Conservation (phyloP, 2,113 vertebrate genomes). For the Nyctibius bracteatus region DNA sequence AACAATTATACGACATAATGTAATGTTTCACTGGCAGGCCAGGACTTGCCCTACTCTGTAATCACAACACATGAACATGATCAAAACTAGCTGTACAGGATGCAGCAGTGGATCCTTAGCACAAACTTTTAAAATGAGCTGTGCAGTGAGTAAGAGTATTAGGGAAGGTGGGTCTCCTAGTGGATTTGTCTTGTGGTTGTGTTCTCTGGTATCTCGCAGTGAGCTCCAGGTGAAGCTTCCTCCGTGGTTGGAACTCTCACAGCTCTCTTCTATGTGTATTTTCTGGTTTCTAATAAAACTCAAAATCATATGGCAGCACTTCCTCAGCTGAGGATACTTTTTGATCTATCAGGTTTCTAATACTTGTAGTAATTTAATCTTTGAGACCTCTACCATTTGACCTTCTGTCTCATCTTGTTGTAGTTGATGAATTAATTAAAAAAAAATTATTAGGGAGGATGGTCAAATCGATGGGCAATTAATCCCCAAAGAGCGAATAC, state of each 20-base stretch:
- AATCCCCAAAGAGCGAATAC: not conserved
- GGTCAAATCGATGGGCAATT: not conserved
- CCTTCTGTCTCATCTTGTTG: not conserved
- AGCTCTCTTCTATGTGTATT: not conserved
- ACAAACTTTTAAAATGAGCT: not conserved
- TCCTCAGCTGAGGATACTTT: not conserved
- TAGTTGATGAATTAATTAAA: not conserved
- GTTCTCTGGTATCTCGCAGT: not conserved
- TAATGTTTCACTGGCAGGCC: not conserved
- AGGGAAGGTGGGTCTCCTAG: not conserved
- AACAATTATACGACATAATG: not conserved
- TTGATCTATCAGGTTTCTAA: not conserved
- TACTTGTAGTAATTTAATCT: not conserved
- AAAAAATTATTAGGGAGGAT: not conserved
- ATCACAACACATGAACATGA: not conserved
- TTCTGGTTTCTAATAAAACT: not conserved
- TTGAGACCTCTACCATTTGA: not conserved
- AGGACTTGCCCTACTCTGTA: not conserved
- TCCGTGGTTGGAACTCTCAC: not conserved
- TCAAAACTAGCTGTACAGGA: not conserved
- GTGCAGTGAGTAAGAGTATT: not conserved
- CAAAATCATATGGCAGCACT: not conserved
- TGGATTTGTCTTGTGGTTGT: not conserved
- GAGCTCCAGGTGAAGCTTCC: not conserved
- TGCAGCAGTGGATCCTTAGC: not conserved